Percentiles rank a stretch among this genome's conserved stretches.
Evolutionary conservation across 2,113 vertebrate species (phyloP).

Genomic region (Pollachius pollachius): DNA sequence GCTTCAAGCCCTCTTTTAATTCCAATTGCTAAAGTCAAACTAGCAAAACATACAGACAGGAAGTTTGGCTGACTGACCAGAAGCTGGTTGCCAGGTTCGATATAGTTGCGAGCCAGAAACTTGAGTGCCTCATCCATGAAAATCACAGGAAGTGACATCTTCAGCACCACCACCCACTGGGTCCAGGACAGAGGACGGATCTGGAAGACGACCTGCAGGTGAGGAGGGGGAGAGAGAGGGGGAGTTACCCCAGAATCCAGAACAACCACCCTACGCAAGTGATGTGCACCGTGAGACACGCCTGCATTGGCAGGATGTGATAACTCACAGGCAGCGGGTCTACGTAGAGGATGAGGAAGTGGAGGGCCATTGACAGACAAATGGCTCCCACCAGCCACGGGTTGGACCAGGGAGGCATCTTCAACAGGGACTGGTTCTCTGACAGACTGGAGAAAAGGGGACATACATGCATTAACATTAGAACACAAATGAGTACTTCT

Average conservation of each 20-base stretch:
- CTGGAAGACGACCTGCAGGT: slow-evolving; percentile 73
- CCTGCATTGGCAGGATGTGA: background rate
- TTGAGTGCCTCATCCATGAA: slow-evolving; percentile 78
- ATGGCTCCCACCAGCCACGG: slow-evolving; percentile 79
- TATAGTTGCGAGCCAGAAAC: slow-evolving; percentile 74
- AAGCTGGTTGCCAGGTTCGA: slow-evolving; percentile 69
- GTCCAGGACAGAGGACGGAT: slow-evolving; percentile 74
- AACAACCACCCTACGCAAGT: background rate
- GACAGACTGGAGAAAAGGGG: slow-evolving; percentile 64
- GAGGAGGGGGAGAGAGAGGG: background rate
- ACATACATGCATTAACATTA: background rate
- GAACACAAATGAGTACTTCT: background rate
- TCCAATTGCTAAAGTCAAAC: background rate
- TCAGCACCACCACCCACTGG: slow-evolving; percentile 80
- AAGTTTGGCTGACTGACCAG: slow-evolving; percentile 37
- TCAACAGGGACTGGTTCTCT: slow-evolving; percentile 79
- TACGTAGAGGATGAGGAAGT: slow-evolving; percentile 80
- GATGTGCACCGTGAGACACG: background rate
- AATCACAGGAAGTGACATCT: slow-evolving; percentile 79
- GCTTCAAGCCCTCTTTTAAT: no score
- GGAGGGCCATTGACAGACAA: slow-evolving; percentile 78
- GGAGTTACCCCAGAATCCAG: background rate
- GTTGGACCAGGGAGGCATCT: slow-evolving; percentile 81
- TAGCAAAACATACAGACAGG: background rate
- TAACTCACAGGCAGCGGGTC: slow-evolving; percentile 75